Percentiles rank a stretch among this genome's conserved stretches.
Conservation (phyloP, 2,113 vertebrate species). For the Cebus imitator region DNA sequence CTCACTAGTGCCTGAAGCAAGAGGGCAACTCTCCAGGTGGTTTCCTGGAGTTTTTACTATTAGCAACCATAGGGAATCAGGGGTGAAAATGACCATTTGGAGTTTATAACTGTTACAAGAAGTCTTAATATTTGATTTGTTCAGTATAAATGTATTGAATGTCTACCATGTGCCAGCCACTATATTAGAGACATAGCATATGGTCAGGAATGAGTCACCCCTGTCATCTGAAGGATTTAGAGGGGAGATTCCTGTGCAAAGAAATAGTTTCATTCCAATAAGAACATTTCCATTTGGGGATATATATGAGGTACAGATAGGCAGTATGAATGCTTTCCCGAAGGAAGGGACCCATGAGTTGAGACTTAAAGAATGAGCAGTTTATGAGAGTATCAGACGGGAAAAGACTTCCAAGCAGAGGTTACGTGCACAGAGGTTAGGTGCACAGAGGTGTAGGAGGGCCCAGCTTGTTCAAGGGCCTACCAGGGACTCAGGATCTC, state of each 20-base stretch:
- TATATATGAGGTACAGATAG: not conserved
- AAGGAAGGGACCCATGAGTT: not conserved
- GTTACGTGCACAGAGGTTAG: not conserved
- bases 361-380: not conserved
- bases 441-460: not conserved
- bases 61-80: constrained; percentile 14
- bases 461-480: not conserved
- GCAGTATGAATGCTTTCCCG: not conserved
- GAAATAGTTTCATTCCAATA: not conserved
- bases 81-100: not conserved
- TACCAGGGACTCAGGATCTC: not conserved
- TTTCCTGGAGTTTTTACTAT: constrained; percentile 57
- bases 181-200: not conserved
- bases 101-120: constrained; percentile 37
- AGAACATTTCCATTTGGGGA: not conserved
- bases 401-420: not conserved
- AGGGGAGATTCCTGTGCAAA: constrained; percentile 24
- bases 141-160: not conserved
- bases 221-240: not conserved
- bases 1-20: constrained; percentile 29
- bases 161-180: not conserved
- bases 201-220: not conserved
- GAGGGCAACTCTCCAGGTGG: constrained; percentile 53
- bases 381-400: not conserved
- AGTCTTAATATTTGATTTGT: constrained; percentile 39